phyloP scores from a whole-genome alignment of 2,113 vertebrate genomes.

The Solea solea region DNA sequence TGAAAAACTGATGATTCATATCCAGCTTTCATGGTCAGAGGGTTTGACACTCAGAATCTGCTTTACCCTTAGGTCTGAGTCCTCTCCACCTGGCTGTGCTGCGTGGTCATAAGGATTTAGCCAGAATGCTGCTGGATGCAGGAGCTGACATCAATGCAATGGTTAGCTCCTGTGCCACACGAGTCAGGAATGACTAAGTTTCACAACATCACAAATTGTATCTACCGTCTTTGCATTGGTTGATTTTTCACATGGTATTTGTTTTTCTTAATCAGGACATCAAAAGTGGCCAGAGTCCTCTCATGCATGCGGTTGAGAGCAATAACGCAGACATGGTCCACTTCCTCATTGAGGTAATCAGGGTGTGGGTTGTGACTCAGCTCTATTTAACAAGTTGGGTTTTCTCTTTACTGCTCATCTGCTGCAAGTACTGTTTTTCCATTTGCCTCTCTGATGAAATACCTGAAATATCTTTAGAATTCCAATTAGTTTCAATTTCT shows the following conservation, averaged over 20 bases:
- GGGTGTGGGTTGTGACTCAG: slow-evolving; percentile 47
- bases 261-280: slow-evolving; percentile 81
- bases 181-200: slow-evolving; percentile 34
- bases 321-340: slow-evolving; percentile 85
- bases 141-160: slow-evolving; percentile 88
- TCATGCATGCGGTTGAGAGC: slow-evolving; percentile 89
- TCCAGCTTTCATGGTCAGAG: too few relatives aligned
- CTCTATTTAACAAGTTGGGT: slow-evolving; percentile 26
- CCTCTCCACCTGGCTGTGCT: slow-evolving; percentile 88
- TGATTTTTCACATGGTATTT: slow-evolving; percentile 38
- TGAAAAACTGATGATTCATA: too few relatives aligned
- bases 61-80: slow-evolving; percentile 81
- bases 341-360: slow-evolving; percentile 87
- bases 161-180: slow-evolving; percentile 74
- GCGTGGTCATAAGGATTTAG: slow-evolving; percentile 71
- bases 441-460: too few relatives aligned
- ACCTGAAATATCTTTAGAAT: too few relatives aligned
- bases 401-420: slow-evolving; percentile 33
- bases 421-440: slow-evolving; percentile 9
- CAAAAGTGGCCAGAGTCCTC: slow-evolving; percentile 89
- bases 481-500: too few relatives aligned
- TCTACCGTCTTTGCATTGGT: slow-evolving; percentile 7
- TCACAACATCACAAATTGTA: slow-evolving; percentile 19
- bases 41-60: background rate
- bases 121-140: slow-evolving; percentile 80